Base-by-base conservation (phyloP, 1,140 invertebrate species). In the Heliconius hermathena region DNA sequence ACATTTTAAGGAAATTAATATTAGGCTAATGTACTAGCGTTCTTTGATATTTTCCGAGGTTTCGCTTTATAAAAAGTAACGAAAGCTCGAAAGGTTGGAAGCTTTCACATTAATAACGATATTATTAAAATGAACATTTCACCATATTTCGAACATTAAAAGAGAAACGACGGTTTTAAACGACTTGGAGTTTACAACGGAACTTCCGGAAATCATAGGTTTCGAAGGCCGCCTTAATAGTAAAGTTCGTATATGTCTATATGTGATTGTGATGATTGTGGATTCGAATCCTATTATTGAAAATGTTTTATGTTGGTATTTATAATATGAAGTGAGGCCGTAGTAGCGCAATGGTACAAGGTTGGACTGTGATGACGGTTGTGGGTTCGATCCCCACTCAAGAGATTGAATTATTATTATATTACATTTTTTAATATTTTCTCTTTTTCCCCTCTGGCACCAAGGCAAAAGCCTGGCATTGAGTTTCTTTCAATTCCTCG, bases 1-100 rank as follows among this genome's bases (percentile, higher is more conserved):
- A 66, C 11, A 66, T 66, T 66, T 66, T 66, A 26, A 13, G 60
- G 22, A 66, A 66, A 66, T 66, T 26, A 66, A 66, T 66, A 13
- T 66, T 66, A 66, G 22, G 22, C 60, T 66, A 66, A 66, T 66
- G 60, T 66, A 66, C 57, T 29, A 11, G 22, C 54, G 11, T 29
- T 66, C 60, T 66, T 66, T 66, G 26, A 66, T 66, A 66, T 66
- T 66, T 66, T 26, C 22, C 26, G 22, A 66, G 22, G 60, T 26
- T 66, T 29, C n/a, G 8, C 13, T 66, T 66, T 66, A 66, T 66
- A 66, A 66, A 66, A 66, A 66, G 60, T 11, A 26, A 66, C 60
- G 11, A 66, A 66, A 66, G 60, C 60, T 29, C 22, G 60, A 26
- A 66, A 66, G 8, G 60, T 22, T 66, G n/a, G 22, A n/a, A 66